These are phyloP conservation scores for Drosophila pseudotalamancana DNA, from an alignment of 2,888 invertebrate species.

Conservation along the genomic window DNA sequence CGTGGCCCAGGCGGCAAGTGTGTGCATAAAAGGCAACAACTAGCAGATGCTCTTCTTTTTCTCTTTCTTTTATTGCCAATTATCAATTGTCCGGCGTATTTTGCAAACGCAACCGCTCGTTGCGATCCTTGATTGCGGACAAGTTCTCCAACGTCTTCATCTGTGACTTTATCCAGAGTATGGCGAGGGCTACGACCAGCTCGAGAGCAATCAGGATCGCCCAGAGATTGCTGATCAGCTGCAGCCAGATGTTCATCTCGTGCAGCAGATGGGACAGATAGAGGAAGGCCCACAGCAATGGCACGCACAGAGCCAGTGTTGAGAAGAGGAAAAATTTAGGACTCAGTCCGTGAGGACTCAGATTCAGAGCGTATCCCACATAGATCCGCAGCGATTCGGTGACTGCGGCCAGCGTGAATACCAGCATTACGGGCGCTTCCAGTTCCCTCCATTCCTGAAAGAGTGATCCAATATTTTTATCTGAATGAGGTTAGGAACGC, in stretches of 20 bases:
- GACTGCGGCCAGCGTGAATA: conserved; percentile 7
- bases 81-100: background rate
- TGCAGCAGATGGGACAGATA: conserved; percentile 4
- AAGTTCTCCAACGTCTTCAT: background rate
- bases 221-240: conserved; percentile 1
- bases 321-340: background rate
- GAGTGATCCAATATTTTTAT: too few species aligned
- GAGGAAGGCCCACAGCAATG: conserved; percentile 1
- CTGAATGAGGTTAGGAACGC: background rate
- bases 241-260: background rate
- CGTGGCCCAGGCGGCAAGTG: conserved; percentile 7
- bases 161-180: background rate
- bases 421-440: background rate
- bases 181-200: background rate
- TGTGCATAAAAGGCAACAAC: conserved; percentile 4
- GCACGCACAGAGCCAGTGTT: background rate
- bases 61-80: background rate
- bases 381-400: conserved; percentile 25
- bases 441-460: background rate
- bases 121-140: background rate
- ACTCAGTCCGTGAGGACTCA: background rate
- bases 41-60: background rate
- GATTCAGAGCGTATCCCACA: conserved; percentile 18
- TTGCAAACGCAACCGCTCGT: too few species aligned
- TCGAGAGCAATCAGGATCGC: conserved; percentile 4